Base-by-base conservation (phyloP, 1,140 invertebrate genomes). In the Cyphomyrmex costatus region DNA sequence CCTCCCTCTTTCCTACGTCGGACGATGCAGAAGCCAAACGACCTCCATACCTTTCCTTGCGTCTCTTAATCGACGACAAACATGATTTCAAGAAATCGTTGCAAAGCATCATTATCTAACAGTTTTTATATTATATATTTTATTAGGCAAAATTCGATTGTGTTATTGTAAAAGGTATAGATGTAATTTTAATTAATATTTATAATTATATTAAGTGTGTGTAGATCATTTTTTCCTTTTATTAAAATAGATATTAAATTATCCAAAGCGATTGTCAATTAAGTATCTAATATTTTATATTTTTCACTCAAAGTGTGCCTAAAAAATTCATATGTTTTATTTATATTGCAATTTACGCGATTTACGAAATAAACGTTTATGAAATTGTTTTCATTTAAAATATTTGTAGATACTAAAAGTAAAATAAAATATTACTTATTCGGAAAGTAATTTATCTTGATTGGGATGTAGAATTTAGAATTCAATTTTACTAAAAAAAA, bases 1-100 rank as follows among this genome's bases (percentile, higher is more conserved):
- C 87, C 86, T 91, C 42, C 87, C 86, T 90, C 89, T 90, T 90
- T 90, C 73, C 86, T 88, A 60, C 83, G 70, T 87, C 68, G 86
- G 61, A 87, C 71, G 80, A 76, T 87, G 74, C 77, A 88, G 89
- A 88, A 88, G 83, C 89, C 89, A 88, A 90, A 90, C 71, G 89
- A 88, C 73, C 85, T 83, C 80, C 83, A 76, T 85, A 70, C 80
- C 86, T 90, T 85, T 85, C 82, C 73, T 66, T 58, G 49, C 83
- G 86, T 66, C 77, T 87, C 78, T 66, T 87, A 87, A 87, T 76
- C 70, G 60, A 24, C 70, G 60, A 24, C 60, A 58, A 42, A 53
- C 12, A 79, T 70, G 88, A 89, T 89, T 89, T 89, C 85, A 86
- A 58, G 73, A 78, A 53, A 60, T 53, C 33, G 30, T n/a, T 51